Base-by-base conservation (phyloP, 2,113 vertebrate species). In the Cephalopterus ornatus region DNA sequence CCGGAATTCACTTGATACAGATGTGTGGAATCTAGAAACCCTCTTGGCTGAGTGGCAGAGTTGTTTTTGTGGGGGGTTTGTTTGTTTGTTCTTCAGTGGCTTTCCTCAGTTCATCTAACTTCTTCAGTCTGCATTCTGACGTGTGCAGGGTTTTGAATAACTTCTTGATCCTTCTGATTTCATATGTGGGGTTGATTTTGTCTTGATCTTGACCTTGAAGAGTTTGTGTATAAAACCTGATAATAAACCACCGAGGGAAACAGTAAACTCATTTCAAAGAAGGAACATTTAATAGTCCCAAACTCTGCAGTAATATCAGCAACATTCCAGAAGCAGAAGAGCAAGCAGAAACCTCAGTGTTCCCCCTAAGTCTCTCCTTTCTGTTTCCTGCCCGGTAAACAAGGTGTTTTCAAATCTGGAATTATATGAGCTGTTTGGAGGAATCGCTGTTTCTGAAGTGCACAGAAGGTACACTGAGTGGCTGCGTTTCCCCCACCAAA, bases 391-490 rank as follows among this genome's bases (percentile, higher is more conserved):
- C 28, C 20, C 19, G 37, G 8, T 14, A 55, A 41, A 32, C 7
- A 8, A 35, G 33, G 12, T 6, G 3, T 44, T 84, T 53, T 27
- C 28, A 19, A 44, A 50, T 53, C 44, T 55, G 44, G 30, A 83
- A 50, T 79, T 59, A 12, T 12, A 27, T 37, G 41, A 8, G 11
- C 46, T 78, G 22, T 78, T 85, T 39, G 41, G 10, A 73, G 39
- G 23, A 19, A 14, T 17, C 53, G 12, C 17, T 44, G 0, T 65
- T 90, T 87, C 66, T n/a, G 12, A 6, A 14, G 37, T 14, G 19
- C 23, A 30, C 6, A 21, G 58, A 41, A 52, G 49, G 18, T 23
- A 14, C 0, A 0, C 27, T 28, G 2, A 7, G 6, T 16, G 28
- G 33, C 42, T 72, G 16, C 27, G 20, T 33, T 55, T 59, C 14